Percentiles rank a stretch among this genome's conserved stretches.
Evolutionary conservation across 2,888 invertebrate species (phyloP).

Genomic region (Phymatocera aterrima): DNA sequence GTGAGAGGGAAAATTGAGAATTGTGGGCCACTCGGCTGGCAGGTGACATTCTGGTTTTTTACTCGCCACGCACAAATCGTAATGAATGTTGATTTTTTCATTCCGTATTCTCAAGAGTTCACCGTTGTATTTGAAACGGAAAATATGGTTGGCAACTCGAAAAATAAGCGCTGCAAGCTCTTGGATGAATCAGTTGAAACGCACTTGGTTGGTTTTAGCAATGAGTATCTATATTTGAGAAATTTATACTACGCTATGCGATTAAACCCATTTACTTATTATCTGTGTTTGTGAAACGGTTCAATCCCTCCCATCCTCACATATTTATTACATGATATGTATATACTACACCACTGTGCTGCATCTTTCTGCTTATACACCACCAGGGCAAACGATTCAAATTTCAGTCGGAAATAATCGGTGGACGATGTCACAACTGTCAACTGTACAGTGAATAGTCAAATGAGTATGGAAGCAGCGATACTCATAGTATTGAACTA

Average conservation of each 20-base stretch:
- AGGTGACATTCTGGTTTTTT: no score
- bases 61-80: background rate
- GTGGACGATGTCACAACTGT: background rate
- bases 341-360: background rate
- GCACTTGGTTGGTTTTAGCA: slow-evolving; percentile 16
- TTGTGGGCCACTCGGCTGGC: background rate
- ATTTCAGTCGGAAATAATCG: background rate
- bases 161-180: background rate
- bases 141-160: background rate
- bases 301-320: background rate
- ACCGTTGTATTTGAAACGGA: background rate
- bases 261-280: background rate
- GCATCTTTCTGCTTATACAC: no score
- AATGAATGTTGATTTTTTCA: background rate
- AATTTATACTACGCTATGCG: background rate
- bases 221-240: background rate
- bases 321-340: no score
- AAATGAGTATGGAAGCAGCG: background rate
- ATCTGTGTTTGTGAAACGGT: background rate
- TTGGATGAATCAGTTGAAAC: background rate
- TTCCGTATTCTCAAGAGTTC: background rate
- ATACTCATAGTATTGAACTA: background rate
- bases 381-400: background rate
- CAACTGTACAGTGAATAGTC: background rate
- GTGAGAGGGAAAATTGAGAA: background rate